Evolutionary conservation across 2,113 vertebrate species (phyloP).

Genomic region (Barnardius zonarius): DNA sequence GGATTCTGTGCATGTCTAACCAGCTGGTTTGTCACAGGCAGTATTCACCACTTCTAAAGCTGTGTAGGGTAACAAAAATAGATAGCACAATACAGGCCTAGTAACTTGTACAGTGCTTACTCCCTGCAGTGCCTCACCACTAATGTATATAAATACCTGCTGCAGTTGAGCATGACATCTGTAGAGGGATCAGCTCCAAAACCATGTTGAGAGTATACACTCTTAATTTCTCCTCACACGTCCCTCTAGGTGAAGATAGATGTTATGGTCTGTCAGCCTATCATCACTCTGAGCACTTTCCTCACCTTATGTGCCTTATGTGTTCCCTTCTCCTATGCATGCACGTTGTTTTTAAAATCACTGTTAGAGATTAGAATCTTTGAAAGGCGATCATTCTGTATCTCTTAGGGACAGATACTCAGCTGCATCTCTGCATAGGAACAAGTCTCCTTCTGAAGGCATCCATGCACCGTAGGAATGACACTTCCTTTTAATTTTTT

Average conservation of each 20-base stretch:
- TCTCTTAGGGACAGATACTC: not conserved
- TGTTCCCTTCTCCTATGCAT: not conserved
- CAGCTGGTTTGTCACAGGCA: not conserved
- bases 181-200: slow-evolving; percentile 27
- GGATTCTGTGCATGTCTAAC: not conserved
- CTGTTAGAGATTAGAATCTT: not conserved
- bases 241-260: slow-evolving; percentile 16
- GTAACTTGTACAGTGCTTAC: not conserved
- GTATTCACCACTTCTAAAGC: not conserved
- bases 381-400: not conserved
- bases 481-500: not conserved
- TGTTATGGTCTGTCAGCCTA: not conserved
- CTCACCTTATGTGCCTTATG: not conserved
- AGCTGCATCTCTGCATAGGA: not conserved
- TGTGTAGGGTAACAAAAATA: not conserved
- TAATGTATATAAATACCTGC: slow-evolving; percentile 30
- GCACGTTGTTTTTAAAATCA: not conserved
- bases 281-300: not conserved
- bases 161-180: slow-evolving; percentile 23
- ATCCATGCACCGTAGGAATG: not conserved
- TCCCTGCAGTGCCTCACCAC: not conserved
- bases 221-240: not conserved
- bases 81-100: not conserved
- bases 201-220: not conserved
- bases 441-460: not conserved